These are phyloP conservation scores for Nephrotoma flavescens DNA, from an alignment of 2,888 invertebrate species.

Conservation along the genomic window DNA sequence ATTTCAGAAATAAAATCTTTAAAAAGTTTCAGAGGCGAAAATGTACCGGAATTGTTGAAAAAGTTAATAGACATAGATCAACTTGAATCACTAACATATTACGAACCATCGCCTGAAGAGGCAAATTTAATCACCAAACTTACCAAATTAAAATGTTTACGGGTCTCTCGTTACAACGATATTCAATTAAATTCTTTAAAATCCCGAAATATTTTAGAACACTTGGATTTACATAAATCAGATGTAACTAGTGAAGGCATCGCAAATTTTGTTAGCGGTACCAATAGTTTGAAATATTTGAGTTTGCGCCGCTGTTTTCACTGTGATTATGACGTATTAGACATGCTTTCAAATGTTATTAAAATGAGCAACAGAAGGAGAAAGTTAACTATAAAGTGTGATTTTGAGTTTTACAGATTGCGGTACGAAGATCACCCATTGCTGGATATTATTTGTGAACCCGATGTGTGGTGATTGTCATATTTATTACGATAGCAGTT, in stretches of 20 bases:
- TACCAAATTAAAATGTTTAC: not conserved
- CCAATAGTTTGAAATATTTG: no score
- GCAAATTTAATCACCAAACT: not conserved
- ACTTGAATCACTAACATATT: not conserved
- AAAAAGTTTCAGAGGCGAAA: not conserved
- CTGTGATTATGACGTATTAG: not conserved
- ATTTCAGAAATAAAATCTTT: not conserved
- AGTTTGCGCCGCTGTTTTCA: no score
- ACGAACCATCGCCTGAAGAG: not conserved
- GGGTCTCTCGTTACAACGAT: not conserved
- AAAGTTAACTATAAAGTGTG: not conserved
- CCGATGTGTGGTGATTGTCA: no score
- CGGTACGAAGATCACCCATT: not conserved
- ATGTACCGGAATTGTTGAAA: not conserved
- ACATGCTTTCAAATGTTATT: not conserved
- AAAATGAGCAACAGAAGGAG: not conserved
- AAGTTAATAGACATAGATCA: not conserved
- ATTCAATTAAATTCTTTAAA: not conserved
- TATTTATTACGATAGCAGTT: no score
- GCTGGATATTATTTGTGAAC: not conserved
- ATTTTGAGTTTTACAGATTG: not conserved
- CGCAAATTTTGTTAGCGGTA: no score
- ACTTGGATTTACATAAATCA: no score
- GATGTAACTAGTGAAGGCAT: no score
- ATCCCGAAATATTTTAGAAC: not conserved